A percentile compares a stretch with the other conserved stretches of the same genome.
Conservation (phyloP, 2,113 vertebrate species). For the Callipepla californica region DNA sequence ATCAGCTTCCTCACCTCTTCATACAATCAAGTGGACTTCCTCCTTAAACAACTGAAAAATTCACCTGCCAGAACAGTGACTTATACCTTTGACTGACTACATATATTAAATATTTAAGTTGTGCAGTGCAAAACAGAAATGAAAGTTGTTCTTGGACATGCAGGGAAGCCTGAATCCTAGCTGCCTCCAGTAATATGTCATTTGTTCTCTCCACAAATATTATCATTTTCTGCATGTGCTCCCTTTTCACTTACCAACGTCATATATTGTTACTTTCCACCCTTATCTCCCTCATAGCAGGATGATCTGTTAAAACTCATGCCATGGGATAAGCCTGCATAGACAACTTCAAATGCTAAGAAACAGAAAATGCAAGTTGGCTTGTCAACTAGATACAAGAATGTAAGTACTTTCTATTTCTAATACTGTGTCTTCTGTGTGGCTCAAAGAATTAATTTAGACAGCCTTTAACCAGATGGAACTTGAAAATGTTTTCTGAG, state of each 20-base stretch:
- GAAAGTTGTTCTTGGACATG: neutral
- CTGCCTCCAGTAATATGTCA: neutral
- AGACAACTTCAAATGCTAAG: neutral
- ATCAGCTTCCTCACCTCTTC: neutral
- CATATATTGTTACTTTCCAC: neutral
- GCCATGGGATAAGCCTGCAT: neutral
- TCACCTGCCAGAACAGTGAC: neutral
- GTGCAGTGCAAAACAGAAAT: neutral
- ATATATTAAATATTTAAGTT: neutral
- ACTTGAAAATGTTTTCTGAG: neutral
- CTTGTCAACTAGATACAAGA: neutral
- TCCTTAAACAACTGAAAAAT: neutral
- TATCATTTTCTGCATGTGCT: neutral
- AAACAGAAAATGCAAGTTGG: neutral
- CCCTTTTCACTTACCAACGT: neutral
- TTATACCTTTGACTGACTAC: accelerated
- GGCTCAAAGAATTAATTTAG: constrained; percentile 38
- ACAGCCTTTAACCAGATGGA: constrained; percentile 23
- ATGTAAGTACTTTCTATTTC: neutral
- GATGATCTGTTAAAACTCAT: neutral
- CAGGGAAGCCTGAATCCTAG: neutral
- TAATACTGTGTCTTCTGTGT: neutral
- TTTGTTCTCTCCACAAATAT: neutral
- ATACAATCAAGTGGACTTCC: neutral
- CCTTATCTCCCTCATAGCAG: neutral